phyloP scores from a whole-genome alignment of 2,113 vertebrate species.

The Dunckerocampus dactyliophorus region DNA sequence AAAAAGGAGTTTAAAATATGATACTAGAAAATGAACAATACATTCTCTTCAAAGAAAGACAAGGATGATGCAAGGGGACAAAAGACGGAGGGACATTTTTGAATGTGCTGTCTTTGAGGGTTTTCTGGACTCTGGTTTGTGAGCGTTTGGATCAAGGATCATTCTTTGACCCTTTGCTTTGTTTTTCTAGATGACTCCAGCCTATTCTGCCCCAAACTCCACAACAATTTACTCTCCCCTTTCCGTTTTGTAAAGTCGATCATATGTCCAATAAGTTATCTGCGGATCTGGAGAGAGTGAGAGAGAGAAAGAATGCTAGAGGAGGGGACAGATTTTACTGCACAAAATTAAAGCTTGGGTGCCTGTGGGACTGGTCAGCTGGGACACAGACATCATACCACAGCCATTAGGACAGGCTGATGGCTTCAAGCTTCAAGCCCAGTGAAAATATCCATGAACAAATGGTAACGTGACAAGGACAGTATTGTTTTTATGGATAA shows the following conservation, averaged over 20 bases:
- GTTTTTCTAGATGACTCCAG: neutral
- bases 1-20: constrained; percentile 1
- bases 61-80: no score
- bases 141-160: no score
- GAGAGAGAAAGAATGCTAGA: constrained; percentile 2
- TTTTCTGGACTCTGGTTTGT: no score
- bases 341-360: constrained; percentile 41
- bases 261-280: neutral
- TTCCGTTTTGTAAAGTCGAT: neutral
- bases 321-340: constrained; percentile 48
- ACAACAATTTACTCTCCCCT: neutral
- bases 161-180: no score
- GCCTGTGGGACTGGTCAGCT: constrained; percentile 31
- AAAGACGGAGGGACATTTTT: no score
- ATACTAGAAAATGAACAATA: constrained; percentile 1
- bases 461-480: neutral
- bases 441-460: constrained; percentile 19
- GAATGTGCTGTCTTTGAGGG: no score
- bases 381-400: constrained; percentile 50
- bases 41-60: no score
- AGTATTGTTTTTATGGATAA: neutral
- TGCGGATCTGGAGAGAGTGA: constrained; percentile 15
- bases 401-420: constrained; percentile 43
- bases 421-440: constrained; percentile 21
- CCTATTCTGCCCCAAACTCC: neutral